These are phyloP conservation scores for Drosophila suboccidentalis DNA, from an alignment of 2,888 invertebrate species.

Conservation along the genomic window DNA sequence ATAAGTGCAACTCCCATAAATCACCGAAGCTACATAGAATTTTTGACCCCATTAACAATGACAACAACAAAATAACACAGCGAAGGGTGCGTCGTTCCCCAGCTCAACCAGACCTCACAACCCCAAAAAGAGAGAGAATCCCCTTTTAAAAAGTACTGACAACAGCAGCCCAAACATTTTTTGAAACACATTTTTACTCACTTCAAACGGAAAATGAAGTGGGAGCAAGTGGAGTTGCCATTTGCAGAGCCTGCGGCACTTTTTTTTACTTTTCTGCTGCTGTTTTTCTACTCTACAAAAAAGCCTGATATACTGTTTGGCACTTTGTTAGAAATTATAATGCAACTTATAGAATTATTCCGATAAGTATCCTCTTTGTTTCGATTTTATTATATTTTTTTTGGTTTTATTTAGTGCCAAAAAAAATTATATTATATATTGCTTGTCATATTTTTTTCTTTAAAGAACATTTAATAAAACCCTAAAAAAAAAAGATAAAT, in stretches of 20 bases:
- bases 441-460: too few relatives aligned
- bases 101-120: conserved; percentile 9
- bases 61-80: conserved; percentile 30
- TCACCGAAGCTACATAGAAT: conserved; percentile 34
- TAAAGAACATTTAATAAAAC: too few relatives aligned
- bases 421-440: too few relatives aligned
- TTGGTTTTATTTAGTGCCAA: too few relatives aligned
- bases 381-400: too few relatives aligned
- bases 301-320: too few relatives aligned
- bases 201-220: conserved; percentile 56
- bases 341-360: too few relatives aligned
- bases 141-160: conserved; percentile 42
- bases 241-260: conserved; percentile 36
- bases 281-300: conserved; percentile 13
- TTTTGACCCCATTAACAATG: conserved; percentile 67
- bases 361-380: too few relatives aligned
- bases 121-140: conserved; percentile 1
- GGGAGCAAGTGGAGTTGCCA: conserved; percentile 50
- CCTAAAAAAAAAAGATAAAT: too few relatives aligned
- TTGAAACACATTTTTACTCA: conserved; percentile 62
- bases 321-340: too few relatives aligned
- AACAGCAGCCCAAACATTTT: conserved; percentile 57
- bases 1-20: conserved; percentile 59
- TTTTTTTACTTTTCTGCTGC: conserved; percentile 24
- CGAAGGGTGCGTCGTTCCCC: conserved; percentile 30